Evolutionary conservation across 23 tunicate genomes (phyloP), one percentile per base, ranked within the genome.

Genomic region (Ciona savignyi): DNA sequence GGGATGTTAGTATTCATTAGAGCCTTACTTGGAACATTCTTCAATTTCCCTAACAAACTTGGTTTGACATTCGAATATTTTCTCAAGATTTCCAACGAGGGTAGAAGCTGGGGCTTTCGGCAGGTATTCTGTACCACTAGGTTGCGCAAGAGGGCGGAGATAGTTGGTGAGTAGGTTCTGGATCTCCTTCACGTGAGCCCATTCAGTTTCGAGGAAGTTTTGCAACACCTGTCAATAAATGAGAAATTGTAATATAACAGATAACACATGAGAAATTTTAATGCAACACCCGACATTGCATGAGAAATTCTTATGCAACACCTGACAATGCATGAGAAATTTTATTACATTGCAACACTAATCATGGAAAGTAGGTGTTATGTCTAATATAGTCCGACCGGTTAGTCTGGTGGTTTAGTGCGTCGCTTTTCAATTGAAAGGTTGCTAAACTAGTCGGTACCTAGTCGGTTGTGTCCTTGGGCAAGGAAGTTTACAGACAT

Each of bases 21-120:
- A 29, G 6, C 65, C 86, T 29, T 82, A 88, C 96, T 90, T 90
- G 35, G 90, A 79, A 49, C 48, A 60, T n/a, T 83, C 97, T 83
- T 90, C 85, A 3, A 90, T 42, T 74, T 84, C 97, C 64, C 70
- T 70, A 63, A 83, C 69, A 64, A 90, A 70, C 51, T 84, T 90
- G 30, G 73, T 74, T 33, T 90, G 90, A 70, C 79, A 90, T 20
- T 84, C 82, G 60, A 83, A 77, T 48, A 90, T 84, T 2, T 75
- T 76, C 49, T 90, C 80, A 25, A 90, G 73, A 48, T 83, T 84
- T 79, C 90, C 97, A 25, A 75, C 66, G 24, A 90, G 71, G 4
- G 78, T 66, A 23, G 51, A 30, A 32, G 48, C 49, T 30, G 76
- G 73, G 1, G 82, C 34, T 63, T 68, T 65, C 26, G 90, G 69